Conservation (phyloP, 2,113 vertebrate species). For the Nanger granti region DNA sequence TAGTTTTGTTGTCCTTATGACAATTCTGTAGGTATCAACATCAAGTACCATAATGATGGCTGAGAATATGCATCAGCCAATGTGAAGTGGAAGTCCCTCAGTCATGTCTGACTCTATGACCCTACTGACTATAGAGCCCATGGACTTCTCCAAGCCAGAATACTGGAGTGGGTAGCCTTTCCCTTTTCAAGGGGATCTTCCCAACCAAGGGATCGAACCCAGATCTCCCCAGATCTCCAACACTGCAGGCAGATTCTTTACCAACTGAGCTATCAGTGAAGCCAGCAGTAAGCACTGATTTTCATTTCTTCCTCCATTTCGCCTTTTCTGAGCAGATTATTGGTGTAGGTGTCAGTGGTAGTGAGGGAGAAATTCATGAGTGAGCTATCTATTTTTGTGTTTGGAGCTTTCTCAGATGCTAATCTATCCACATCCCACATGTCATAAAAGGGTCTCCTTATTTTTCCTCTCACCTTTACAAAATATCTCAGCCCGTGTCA, state of each 20-base stretch:
- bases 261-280: neutral
- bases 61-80: neutral
- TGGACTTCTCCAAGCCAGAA: neutral
- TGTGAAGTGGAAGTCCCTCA: neutral
- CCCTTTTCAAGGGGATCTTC: neutral
- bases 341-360: neutral
- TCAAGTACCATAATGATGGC: neutral
- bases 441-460: neutral
- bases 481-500: neutral
- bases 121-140: neutral
- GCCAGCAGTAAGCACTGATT: neutral
- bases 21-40: neutral
- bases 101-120: neutral
- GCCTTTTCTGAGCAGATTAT: neutral
- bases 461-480: neutral
- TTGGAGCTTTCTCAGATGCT: neutral
- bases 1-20: neutral
- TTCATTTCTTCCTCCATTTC: neutral
- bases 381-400: neutral
- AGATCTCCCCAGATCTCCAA: neutral
- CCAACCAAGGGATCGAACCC: neutral
- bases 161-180: neutral
- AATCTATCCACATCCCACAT: neutral
- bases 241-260: neutral
- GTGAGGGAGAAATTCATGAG: neutral